phyloP scores from a whole-genome alignment of 37 sponge, comb jelly and placozoan genomes.

The Cladorhizidae sp. region DNA sequence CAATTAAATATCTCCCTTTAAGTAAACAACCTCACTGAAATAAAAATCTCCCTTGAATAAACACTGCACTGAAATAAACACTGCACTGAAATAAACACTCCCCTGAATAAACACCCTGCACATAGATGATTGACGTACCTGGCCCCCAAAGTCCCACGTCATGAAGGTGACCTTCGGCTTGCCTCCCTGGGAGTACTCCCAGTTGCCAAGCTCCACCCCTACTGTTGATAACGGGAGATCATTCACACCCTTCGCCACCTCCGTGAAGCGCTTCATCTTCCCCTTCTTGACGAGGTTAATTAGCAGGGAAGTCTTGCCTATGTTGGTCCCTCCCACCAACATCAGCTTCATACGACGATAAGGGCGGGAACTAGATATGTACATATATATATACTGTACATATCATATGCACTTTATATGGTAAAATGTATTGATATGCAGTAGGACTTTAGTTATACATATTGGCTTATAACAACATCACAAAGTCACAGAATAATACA shows the following conservation, averaged over 20 bases:
- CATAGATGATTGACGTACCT: constrained; percentile 29
- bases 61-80: no score
- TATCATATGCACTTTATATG: no score
- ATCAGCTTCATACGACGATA: constrained; percentile 84
- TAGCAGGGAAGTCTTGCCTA: constrained; percentile 85
- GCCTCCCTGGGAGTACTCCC: constrained; percentile 52
- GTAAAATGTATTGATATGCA: no score
- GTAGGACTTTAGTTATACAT: no score
- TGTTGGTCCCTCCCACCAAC: constrained; percentile 73
- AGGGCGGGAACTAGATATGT: constrained; percentile 42
- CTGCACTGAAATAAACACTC: no score
- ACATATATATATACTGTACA: no score
- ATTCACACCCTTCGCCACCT: constrained; percentile 33
- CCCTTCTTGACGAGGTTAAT: constrained; percentile 62
- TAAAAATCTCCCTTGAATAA: no score
- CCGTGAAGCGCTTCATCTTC: constrained; percentile 47
- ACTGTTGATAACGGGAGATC: constrained; percentile 63
- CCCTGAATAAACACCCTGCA: no score
- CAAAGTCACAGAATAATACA: no score
- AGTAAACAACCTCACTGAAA: not conserved
- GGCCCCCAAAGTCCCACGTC: constrained; percentile 96
- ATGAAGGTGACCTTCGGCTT: constrained; percentile 72
- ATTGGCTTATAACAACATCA: no score
- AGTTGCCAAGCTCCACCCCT: constrained; percentile 81
- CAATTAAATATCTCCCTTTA: not conserved